Conservation (phyloP, 2,797 vertebrate species). For the Typhlichthys subterraneus region DNA sequence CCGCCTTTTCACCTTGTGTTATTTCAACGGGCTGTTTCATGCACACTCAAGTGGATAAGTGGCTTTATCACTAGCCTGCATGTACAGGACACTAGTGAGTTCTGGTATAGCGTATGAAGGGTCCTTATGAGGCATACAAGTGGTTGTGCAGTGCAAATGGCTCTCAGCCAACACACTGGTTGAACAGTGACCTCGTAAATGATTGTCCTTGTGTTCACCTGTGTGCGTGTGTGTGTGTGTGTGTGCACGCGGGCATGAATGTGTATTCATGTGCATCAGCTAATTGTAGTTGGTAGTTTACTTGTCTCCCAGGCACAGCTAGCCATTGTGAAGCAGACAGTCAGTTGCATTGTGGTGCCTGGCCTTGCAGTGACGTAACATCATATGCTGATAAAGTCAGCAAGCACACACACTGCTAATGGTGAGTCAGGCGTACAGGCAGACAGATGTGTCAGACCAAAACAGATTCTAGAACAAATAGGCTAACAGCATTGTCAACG, state of each 20-base stretch:
- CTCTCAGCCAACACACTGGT: not conserved
- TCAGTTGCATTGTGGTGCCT: slow-evolving; percentile 8
- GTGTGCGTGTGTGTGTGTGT: slow-evolving; percentile 1
- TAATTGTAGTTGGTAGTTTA: slow-evolving; percentile 15
- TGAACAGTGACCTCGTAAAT: not conserved
- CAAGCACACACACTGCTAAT: slow-evolving; percentile 29
- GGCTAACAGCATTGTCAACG: too few species aligned
- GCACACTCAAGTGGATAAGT: slow-evolving; percentile 10
- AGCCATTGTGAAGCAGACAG: slow-evolving; percentile 23
- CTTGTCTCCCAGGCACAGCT: slow-evolving; percentile 26
- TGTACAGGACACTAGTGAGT: not conserved
- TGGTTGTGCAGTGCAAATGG: not conserved
- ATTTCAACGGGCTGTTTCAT: slow-evolving; percentile 15
- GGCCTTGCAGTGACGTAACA: slow-evolving; percentile 15
- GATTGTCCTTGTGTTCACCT: slow-evolving; percentile 6
- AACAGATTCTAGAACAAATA: not conserved
- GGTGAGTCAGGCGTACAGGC: slow-evolving; percentile 41
- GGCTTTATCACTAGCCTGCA: not conserved
- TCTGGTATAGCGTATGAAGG: slow-evolving; percentile 1
- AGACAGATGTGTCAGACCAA: not conserved
- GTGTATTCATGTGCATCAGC: slow-evolving; percentile 1
- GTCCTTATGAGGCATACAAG: not conserved
- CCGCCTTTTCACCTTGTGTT: slow-evolving; percentile 22
- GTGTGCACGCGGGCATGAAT: not conserved
- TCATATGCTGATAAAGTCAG: slow-evolving; percentile 42